phyloP scores from a whole-genome alignment of 2,888 invertebrate genomes.

The Coenonympha arcania region DNA sequence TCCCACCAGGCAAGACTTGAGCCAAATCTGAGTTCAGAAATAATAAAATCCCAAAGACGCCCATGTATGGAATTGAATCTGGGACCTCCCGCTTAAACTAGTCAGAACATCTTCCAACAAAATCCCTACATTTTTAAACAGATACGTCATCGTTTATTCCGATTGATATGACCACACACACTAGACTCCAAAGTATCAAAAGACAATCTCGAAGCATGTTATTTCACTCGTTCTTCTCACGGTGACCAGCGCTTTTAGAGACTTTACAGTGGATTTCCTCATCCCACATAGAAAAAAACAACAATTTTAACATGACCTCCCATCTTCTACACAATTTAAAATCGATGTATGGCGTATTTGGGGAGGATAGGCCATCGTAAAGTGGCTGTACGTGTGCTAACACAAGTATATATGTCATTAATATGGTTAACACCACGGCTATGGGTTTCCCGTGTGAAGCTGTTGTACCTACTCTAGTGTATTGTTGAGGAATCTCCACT shows the following conservation, averaged over 20 bases:
- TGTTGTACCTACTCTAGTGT: constrained; percentile 25
- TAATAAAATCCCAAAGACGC: too few species aligned
- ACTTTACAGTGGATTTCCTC: constrained; percentile 34
- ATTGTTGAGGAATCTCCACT: constrained; percentile 25
- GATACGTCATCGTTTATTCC: neutral
- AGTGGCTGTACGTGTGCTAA: constrained; percentile 43
- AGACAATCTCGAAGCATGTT: constrained; percentile 21
- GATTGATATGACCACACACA: constrained; percentile 15
- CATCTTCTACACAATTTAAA: neutral
- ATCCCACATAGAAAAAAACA: constrained; percentile 33
- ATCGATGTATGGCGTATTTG: constrained; percentile 1
- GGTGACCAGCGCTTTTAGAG: constrained; percentile 39
- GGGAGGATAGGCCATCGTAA: constrained; percentile 17
- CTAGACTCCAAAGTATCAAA: constrained; percentile 11
- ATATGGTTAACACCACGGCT: constrained; percentile 57
- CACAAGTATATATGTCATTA: constrained; percentile 49
- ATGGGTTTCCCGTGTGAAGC: constrained; percentile 61
- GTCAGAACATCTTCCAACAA: neutral
- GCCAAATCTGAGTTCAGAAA: too few species aligned
- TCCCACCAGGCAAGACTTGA: too few species aligned
- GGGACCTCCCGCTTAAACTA: too few species aligned
- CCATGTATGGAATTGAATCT: too few species aligned
- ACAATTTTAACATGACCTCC: constrained; percentile 20
- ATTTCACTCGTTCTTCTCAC: constrained; percentile 31
- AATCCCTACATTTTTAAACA: neutral